Conservation (phyloP, 2,113 vertebrate species). For the Percopsis transmontana region DNA sequence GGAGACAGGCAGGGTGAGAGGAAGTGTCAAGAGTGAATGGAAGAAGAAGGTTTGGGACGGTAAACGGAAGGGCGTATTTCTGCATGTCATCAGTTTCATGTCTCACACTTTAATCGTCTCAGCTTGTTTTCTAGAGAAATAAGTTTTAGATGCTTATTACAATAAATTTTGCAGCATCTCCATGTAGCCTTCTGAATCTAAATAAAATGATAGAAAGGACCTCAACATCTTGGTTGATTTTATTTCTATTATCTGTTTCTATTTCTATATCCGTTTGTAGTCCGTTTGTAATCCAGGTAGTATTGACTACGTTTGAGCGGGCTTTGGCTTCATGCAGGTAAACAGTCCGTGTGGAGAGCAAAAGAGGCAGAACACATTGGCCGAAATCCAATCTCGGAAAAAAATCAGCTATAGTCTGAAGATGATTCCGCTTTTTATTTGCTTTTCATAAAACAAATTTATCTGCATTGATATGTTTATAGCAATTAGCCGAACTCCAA, state of each 20-base stretch:
- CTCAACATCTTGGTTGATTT: constrained; percentile 19
- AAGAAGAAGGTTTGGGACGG: not conserved
- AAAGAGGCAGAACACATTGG: too few relatives aligned
- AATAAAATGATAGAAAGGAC: constrained; percentile 32
- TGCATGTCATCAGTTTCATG: constrained; percentile 31
- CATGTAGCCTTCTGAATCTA: constrained; percentile 26
- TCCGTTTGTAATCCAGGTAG: too few relatives aligned
- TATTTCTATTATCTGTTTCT: constrained; percentile 1
- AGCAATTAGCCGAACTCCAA: too few relatives aligned
- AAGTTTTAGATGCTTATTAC: not conserved
- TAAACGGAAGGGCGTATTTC: constrained; percentile 6
- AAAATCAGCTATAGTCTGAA: too few relatives aligned
- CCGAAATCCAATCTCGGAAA: too few relatives aligned
- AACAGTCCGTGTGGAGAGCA: too few relatives aligned
- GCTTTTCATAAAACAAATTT: too few relatives aligned
- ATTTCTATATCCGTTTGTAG: too few relatives aligned
- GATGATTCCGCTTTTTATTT: too few relatives aligned
- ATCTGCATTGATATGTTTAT: too few relatives aligned
- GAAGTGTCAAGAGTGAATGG: constrained; percentile 15
- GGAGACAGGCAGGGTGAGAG: constrained; percentile 7
- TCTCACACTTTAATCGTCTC: constrained; percentile 18
- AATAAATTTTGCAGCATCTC: constrained; percentile 40
- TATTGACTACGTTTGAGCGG: too few relatives aligned
- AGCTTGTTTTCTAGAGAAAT: constrained; percentile 16
- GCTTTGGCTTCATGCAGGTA: too few relatives aligned